These are phyloP conservation scores for Dryocosmus kuriphilus DNA, from an alignment of 2,888 invertebrate species.

Conservation along the genomic window DNA sequence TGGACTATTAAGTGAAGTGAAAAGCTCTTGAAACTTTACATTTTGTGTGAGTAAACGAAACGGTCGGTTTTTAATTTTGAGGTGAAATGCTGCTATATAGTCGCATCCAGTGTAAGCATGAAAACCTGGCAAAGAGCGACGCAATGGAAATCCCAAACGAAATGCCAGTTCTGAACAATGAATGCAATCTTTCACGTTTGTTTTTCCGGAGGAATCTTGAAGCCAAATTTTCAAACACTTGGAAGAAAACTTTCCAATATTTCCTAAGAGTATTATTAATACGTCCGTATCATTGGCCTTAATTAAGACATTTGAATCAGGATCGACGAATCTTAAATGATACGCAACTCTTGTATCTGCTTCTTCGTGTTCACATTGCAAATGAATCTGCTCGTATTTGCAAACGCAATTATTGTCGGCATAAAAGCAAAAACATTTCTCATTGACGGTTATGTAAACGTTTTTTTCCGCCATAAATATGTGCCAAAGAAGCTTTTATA, in stretches of 20 bases:
- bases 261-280: slow-evolving; percentile 60
- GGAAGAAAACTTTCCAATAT: slow-evolving; percentile 58
- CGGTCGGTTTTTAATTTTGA: slow-evolving; percentile 4
- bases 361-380: slow-evolving; percentile 53
- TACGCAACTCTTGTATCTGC: slow-evolving; percentile 63
- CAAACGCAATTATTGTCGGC: not conserved
- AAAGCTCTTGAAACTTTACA: no score
- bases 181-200: slow-evolving; percentile 55
- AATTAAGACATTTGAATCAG: slow-evolving; percentile 58
- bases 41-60: no score
- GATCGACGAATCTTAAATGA: slow-evolving; percentile 54
- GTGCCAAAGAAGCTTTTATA: not conserved
- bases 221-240: slow-evolving; percentile 9
- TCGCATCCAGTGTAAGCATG: slow-evolving; percentile 34
- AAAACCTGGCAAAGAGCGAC: slow-evolving; percentile 41
- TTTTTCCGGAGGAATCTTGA: slow-evolving; percentile 21
- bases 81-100: slow-evolving; percentile 34
- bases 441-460: slow-evolving; percentile 8
- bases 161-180: slow-evolving; percentile 59
- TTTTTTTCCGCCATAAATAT: slow-evolving; percentile 15
- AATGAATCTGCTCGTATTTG: not conserved
- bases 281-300: slow-evolving; percentile 62
- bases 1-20: no score
- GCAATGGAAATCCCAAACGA: slow-evolving; percentile 59
- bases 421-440: not conserved